Percentiles rank a stretch among this genome's conserved stretches.
phyloP scores from a whole-genome alignment of 2,888 invertebrate genomes.

The Zelleria hepariella region DNA sequence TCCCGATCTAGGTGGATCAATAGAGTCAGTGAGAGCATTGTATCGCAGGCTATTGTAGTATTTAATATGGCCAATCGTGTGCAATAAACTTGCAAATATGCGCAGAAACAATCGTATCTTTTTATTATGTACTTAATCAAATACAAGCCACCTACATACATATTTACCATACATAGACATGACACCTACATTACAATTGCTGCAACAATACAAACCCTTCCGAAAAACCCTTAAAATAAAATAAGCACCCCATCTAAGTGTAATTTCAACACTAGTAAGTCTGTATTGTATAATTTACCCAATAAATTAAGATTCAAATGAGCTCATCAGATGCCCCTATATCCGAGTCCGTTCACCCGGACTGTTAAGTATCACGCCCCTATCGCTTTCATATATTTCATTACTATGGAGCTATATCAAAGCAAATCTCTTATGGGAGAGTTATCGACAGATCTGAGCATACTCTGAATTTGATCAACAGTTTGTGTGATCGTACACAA shows the following conservation, averaged over 20 bases:
- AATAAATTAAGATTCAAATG: constrained; percentile 20
- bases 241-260: constrained; percentile 51
- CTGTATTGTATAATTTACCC: constrained; percentile 16
- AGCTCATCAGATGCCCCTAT: constrained; percentile 23
- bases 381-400: neutral
- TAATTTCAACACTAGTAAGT: constrained; percentile 61
- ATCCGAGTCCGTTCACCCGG: constrained; percentile 13
- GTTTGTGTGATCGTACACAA: too few species aligned
- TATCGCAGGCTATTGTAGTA: too few species aligned
- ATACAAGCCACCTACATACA: constrained; percentile 17
- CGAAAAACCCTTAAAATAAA: constrained; percentile 43
- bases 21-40: too few species aligned
- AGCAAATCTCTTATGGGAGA: constrained; percentile 8
- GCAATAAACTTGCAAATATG: too few species aligned
- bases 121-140: constrained; percentile 3
- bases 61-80: too few species aligned
- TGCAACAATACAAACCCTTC: constrained; percentile 68
- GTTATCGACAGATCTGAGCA: constrained; percentile 11
- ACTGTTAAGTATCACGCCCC: neutral
- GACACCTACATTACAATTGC: constrained; percentile 10
- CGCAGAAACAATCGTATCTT: neutral
- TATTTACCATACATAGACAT: constrained; percentile 24
- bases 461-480: neutral
- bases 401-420: neutral
- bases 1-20: too few species aligned